phyloP scores from a whole-genome alignment of 1,140 invertebrate species.

The Choristoneura fumiferana region DNA sequence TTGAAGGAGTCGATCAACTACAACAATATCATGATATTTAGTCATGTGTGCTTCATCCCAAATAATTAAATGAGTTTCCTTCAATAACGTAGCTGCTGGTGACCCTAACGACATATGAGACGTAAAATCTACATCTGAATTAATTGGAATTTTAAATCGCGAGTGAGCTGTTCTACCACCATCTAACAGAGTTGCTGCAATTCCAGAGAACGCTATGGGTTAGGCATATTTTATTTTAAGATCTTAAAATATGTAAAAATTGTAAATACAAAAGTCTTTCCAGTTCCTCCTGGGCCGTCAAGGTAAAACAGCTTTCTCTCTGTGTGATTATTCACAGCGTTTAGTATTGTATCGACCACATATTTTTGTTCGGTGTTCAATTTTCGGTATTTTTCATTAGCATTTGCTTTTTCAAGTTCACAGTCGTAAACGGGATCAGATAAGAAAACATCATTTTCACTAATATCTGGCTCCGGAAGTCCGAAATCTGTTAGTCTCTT shows the following conservation, averaged over 20 bases:
- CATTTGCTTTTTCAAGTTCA: conserved; percentile 25
- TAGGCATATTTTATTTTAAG: conserved; percentile 40
- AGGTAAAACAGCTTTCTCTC: conserved; percentile 28
- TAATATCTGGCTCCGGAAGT: conserved; percentile 27
- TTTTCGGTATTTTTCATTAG: conserved; percentile 26
- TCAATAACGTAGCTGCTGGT: conserved; percentile 27
- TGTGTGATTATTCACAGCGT: conserved; percentile 27
- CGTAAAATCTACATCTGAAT: conserved; percentile 28
- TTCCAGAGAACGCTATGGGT: conserved; percentile 67
- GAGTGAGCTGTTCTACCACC: conserved; percentile 63
- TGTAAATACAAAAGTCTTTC: conserved; percentile 29
- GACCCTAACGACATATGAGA: conserved; percentile 29
- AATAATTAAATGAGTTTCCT: conserved; percentile 29
- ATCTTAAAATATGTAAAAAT: conserved; percentile 31
- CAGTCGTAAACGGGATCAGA: conserved; percentile 26
- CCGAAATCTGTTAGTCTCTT: conserved; percentile 27
- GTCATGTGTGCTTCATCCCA: conserved; percentile 32
- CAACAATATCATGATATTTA: conserved; percentile 26
- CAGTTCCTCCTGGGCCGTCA: conserved; percentile 28
- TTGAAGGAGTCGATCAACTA: conserved; percentile 29
- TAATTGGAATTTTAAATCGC: conserved; percentile 49
- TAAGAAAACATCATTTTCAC: conserved; percentile 27
- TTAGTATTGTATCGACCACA: conserved; percentile 29
- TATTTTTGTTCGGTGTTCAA: conserved; percentile 29
- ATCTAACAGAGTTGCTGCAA: conserved; percentile 66